phyloP scores from a whole-genome alignment of 2,888 invertebrate species.

The Acrocera orbiculus region DNA sequence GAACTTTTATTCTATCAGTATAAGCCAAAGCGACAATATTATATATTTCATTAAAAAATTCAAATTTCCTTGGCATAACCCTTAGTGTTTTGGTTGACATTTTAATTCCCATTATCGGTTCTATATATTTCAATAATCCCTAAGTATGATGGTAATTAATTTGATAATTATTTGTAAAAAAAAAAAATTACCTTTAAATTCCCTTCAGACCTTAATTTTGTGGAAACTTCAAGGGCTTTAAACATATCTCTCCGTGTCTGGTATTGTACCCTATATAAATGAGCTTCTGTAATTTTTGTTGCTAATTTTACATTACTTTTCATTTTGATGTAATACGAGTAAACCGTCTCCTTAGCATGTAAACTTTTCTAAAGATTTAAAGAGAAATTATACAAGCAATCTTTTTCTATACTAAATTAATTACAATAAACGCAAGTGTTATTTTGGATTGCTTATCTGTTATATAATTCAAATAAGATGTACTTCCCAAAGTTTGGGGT shows the following conservation, averaged over 20 bases:
- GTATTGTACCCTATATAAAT: slow-evolving; percentile 21
- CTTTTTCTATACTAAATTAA: background rate
- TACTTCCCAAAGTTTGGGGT: slow-evolving; percentile 18
- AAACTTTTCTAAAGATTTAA: slow-evolving; percentile 21
- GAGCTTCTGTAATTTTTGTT: slow-evolving; percentile 16
- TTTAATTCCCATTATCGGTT: slow-evolving; percentile 24
- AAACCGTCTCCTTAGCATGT: slow-evolving; percentile 22
- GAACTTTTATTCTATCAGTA: slow-evolving; percentile 16
- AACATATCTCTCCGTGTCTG: slow-evolving; percentile 23
- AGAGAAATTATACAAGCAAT: too few species aligned
- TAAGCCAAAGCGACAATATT: slow-evolving; percentile 24
- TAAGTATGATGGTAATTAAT: background rate
- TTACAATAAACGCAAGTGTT: slow-evolving; percentile 19
- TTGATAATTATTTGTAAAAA: background rate
- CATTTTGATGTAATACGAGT: slow-evolving; percentile 18
- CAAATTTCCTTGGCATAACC: slow-evolving; percentile 29
- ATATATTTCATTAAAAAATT: slow-evolving; percentile 27
- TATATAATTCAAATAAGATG: slow-evolving; percentile 15
- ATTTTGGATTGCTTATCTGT: slow-evolving; percentile 18
- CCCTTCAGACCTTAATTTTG: background rate
- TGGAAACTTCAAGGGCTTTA: slow-evolving; percentile 2
- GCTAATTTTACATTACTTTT: slow-evolving; percentile 16
- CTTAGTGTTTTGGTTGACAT: slow-evolving; percentile 23
- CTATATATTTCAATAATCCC: slow-evolving; percentile 16
- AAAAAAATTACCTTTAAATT: background rate